A percentile compares a stretch with the other conserved stretches of the same genome.
Conservation (phyloP, 2,888 invertebrate species). For the Cosmia trapezina region DNA sequence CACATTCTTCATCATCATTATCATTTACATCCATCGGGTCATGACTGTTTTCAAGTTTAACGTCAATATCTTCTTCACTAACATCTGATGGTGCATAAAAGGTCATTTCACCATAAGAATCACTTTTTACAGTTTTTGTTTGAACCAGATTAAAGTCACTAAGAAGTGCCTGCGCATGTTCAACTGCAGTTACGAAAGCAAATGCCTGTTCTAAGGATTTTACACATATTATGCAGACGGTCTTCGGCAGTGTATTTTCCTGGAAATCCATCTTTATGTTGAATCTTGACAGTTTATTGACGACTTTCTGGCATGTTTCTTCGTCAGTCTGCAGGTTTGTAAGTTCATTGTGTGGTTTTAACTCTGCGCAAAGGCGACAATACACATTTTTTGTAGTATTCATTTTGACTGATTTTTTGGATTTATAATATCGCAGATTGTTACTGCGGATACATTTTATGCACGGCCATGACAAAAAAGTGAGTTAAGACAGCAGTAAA, state of each 20-base stretch:
- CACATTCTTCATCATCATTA: background rate
- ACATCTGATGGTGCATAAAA: constrained; percentile 26
- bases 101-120: constrained; percentile 54
- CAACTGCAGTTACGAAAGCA: constrained; percentile 74
- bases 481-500: too few species aligned
- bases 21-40: constrained; percentile 5
- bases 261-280: constrained; percentile 71
- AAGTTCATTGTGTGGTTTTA: constrained; percentile 71
- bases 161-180: constrained; percentile 74
- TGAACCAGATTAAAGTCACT: constrained; percentile 61
- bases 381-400: constrained; percentile 58
- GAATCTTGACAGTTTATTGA: constrained; percentile 71
- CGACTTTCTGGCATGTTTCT: constrained; percentile 65
- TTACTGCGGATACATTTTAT: too few species aligned
- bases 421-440: too few species aligned
- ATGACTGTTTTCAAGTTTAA: constrained; percentile 5
- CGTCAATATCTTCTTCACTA: background rate
- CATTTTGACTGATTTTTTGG: too few species aligned
- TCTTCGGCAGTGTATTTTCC: constrained; percentile 72
- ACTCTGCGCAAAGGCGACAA: constrained; percentile 77
- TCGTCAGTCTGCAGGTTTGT: constrained; percentile 68
- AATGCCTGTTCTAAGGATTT: constrained; percentile 73
- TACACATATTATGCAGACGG: constrained; percentile 78
- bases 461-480: too few species aligned
- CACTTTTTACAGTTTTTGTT: constrained; percentile 66